Conservation (phyloP, 2,113 vertebrate species). For the Limanda limanda region DNA sequence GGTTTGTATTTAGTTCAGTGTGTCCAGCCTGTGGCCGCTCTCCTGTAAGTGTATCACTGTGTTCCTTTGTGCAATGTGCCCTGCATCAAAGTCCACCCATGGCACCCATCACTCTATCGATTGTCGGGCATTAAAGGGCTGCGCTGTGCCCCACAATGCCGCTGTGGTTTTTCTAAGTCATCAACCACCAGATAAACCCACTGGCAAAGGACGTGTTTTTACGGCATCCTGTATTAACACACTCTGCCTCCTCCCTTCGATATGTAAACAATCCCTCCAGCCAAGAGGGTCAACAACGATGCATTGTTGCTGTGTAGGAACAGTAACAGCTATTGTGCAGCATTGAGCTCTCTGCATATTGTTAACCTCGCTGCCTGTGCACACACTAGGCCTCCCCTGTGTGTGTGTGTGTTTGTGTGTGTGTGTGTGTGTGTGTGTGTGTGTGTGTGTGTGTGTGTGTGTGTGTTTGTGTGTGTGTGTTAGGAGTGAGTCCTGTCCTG, state of each 20-base stretch:
- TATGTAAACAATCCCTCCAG: slow-evolving; percentile 47
- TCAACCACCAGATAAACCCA: slow-evolving; percentile 42
- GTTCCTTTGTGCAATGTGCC: slow-evolving; percentile 59
- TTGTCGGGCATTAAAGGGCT: slow-evolving; percentile 51
- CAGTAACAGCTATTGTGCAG: slow-evolving; percentile 54
- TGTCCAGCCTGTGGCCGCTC: slow-evolving; percentile 29
- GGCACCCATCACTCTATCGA: slow-evolving; percentile 51
- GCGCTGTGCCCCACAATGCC: slow-evolving; percentile 62
- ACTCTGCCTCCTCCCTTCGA: background rate
- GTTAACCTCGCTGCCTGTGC: slow-evolving; percentile 6
- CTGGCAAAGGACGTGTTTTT: slow-evolving; percentile 36
- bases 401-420: background rate
- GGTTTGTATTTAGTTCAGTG: slow-evolving; percentile 50
- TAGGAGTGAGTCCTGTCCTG: too few relatives aligned
- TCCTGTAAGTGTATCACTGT: slow-evolving; percentile 60
- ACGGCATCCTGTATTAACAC: slow-evolving; percentile 51
- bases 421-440: background rate
- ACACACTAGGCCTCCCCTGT: background rate
- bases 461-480: slow-evolving; percentile 10
- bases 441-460: slow-evolving; percentile 4
- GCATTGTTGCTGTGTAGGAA: slow-evolving; percentile 53
- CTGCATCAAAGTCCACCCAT: slow-evolving; percentile 36
- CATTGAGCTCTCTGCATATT: background rate
- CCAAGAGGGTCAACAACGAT: slow-evolving; percentile 49
- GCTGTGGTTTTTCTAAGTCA: slow-evolving; percentile 61